phyloP scores from a whole-genome alignment of 92 coral and sea anemone species.

The Montipora capitata region DNA sequence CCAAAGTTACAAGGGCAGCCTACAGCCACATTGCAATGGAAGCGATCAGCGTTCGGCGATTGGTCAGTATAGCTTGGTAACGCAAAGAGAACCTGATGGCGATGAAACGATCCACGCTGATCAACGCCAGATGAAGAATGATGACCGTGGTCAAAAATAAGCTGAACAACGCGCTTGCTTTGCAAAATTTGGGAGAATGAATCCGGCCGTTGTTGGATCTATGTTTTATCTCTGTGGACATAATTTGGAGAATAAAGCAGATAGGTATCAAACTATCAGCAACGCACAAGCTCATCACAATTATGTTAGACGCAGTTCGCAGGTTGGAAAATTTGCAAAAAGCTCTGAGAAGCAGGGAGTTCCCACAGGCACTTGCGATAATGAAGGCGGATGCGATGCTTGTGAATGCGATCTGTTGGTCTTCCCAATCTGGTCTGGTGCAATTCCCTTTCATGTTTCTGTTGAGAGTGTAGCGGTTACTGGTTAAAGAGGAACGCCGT shows the following conservation, averaged over 20 bases:
- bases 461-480: too few species aligned
- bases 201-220: neutral
- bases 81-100: too few species aligned
- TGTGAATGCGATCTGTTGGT: too few species aligned
- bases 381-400: neutral
- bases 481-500: too few species aligned
- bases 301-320: slow-evolving; percentile 49
- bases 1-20: neutral
- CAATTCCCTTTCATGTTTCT: too few species aligned
- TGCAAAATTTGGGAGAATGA: too few species aligned
- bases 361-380: neutral
- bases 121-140: too few species aligned
- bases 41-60: slow-evolving; percentile 22
- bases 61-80: slow-evolving; percentile 23
- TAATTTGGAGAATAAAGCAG: neutral
- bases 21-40: slow-evolving; percentile 17
- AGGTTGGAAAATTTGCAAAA: slow-evolving; percentile 17
- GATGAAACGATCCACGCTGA: too few species aligned
- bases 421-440: too few species aligned
- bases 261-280: slow-evolving; percentile 45
- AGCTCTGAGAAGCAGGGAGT: slow-evolving; percentile 27
- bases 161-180: too few species aligned
- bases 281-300: slow-evolving; percentile 52
- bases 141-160: too few species aligned
- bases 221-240: too few species aligned